Evolutionary conservation across 2,797 vertebrate genomes (phyloP), one percentile per base, ranked within the genome.

Genomic region (Chelon labrosus): DNA sequence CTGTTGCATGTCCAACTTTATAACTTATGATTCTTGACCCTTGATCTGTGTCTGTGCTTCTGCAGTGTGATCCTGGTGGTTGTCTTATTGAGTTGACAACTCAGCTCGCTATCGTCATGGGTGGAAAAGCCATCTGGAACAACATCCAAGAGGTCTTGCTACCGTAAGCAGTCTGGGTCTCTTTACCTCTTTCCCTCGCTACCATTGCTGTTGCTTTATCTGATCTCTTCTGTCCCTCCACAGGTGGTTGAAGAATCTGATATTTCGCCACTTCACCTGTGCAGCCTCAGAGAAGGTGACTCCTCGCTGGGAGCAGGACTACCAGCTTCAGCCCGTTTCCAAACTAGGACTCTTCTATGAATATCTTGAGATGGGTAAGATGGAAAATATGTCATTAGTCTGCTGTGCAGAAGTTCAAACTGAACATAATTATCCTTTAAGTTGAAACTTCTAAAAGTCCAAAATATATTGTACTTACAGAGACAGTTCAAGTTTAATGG

Each of bases 301-400:
- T 51, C 96, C 97, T 37, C 94, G 96, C 44, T 99, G 98, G 98
- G 98, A 99, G 73, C 96, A 97, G 31, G 98, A 99, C 90, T 98
- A 98, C 85, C 93, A 92, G 17, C 94, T 98, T 17, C 96, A 97
- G 75, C 81, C 95, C 9, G 52, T 94, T 51, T 92, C 95, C 56
- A 96, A 96, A 84, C 92, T 97, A 13, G 97, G 97, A 56, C 90
- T 99, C 16, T 99, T 99, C 86, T 96, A 98, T 75, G 97, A 99
- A 72, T 99, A 99, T 51, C 96, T 99, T 52, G 97, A 99, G 92
- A 99, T 99, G 97, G 97, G 97, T 99, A 91, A 94, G 94, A 56
- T 38, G 12, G 3, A 1, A 10, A 14, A 20, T 31, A 39, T 4
- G 2, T 35, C 6, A 53, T 71, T 5, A 19, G 22, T 17, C 17